Conservation (phyloP, 2,113 vertebrate genomes). For the Laticauda colubrina region DNA sequence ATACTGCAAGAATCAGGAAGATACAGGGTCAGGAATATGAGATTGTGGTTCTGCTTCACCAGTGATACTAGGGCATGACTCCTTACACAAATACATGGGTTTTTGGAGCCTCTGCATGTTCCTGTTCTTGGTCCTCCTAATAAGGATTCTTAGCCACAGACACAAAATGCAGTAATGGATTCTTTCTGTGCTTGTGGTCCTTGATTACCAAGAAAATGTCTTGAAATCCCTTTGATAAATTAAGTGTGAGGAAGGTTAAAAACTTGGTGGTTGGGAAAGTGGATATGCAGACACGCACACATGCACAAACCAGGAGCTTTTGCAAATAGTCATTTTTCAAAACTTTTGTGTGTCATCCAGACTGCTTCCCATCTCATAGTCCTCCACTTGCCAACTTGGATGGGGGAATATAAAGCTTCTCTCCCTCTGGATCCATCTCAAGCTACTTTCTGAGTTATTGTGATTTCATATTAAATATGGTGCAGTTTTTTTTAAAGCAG, state of each 20-base stretch:
- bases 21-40: neutral
- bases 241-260: conserved; percentile 35
- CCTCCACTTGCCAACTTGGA: conserved; percentile 66
- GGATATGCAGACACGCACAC: conserved; percentile 32
- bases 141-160: neutral
- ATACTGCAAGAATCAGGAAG: neutral
- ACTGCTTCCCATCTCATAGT: conserved; percentile 60
- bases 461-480: conserved; percentile 56
- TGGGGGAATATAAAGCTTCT: conserved; percentile 55
- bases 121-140: neutral
- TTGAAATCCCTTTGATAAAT: conserved; percentile 62
- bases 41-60: neutral
- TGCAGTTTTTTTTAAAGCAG: conserved; percentile 42
- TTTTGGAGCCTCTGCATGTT: neutral
- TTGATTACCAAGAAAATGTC: conserved; percentile 55
- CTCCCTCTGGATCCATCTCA: conserved; percentile 52
- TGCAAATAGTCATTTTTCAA: conserved; percentile 63
- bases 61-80: neutral
- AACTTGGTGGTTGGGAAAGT: conserved; percentile 57
- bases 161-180: conserved; percentile 49
- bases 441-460: conserved; percentile 50
- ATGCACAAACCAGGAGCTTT: neutral
- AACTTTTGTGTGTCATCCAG: conserved; percentile 60
- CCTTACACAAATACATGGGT: neutral
- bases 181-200: conserved; percentile 66